Evolutionary conservation across 2,797 vertebrate species (phyloP), one percentile per base, ranked within the genome.

Genomic region (Onychomys arenicola): DNA sequence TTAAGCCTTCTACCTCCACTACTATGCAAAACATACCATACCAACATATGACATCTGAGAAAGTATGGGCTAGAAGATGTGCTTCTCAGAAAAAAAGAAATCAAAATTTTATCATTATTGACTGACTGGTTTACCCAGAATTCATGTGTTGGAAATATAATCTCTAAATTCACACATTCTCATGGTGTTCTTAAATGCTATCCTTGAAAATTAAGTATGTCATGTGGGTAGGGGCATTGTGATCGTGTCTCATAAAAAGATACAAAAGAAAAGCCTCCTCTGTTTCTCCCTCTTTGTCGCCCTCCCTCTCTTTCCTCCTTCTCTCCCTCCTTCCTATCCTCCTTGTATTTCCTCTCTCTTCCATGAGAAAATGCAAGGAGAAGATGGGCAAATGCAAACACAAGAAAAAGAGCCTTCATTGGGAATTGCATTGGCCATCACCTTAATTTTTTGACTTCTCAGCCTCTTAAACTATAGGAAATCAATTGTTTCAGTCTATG

Each of bases 11-110:
- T 12, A 78, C 40, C 13, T 94, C 12, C 34, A 59, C 55, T 34
- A 13, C 34, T 76, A 9, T 78, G 43, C 23, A 76, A 69, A 49
- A 93, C 5, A 5, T 7, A 3, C 9, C n/a, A 13, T 21, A 29
- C n/a, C 57, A 27, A 82, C 29, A 6, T 37, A 25, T 40, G 49
- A 69, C 17, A 6, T 71, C 57, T 11, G 8, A 78, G 57, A 89
- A 90, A 32, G 16, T 67, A 29, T 86, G 43, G 6, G 3, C 63
- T 82, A 73, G 40, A 19, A 13, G 14, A 94, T 69, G 5, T 69
- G 88, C 25, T 19, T 84, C 6, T 32, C 9, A 71, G 71, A 91
- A 59, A 96, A 94, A 96, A 93, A 94, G 67, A 77, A 76, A 92
- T 77, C 17, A 87, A 69, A 88, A 40, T n/a, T 83, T n/a, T n/a